phyloP scores from a whole-genome alignment of 2,888 invertebrate species.

The Clunio marinus region DNA sequence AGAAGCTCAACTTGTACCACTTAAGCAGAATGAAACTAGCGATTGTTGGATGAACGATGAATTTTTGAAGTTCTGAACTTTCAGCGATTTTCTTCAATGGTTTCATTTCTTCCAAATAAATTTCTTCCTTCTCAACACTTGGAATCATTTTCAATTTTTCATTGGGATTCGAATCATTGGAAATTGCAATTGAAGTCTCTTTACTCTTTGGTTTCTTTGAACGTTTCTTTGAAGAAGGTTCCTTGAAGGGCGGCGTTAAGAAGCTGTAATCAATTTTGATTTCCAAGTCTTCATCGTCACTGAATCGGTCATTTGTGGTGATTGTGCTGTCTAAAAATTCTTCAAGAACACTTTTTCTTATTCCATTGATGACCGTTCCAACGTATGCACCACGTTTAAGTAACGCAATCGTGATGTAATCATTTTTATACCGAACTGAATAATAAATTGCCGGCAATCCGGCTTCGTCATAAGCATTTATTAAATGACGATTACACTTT shows the following conservation, averaged over 20 bases:
- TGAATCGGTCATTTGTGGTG: constrained; percentile 60
- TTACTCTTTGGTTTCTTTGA: background rate
- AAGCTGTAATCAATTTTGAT: constrained; percentile 70
- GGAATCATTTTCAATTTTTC: constrained; percentile 7
- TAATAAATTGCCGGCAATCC: constrained; percentile 71
- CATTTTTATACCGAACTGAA: constrained; percentile 66
- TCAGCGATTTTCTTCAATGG: constrained; percentile 68
- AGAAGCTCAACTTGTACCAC: constrained; percentile 71
- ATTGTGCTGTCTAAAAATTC: constrained; percentile 71
- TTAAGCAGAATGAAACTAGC: constrained; percentile 76
- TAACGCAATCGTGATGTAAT: constrained; percentile 59
- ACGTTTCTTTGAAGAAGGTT: constrained; percentile 40
- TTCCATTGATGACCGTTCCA: constrained; percentile 67
- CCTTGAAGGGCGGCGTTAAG: constrained; percentile 59
- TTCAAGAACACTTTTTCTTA: constrained; percentile 65
- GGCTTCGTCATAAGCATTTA: constrained; percentile 59
- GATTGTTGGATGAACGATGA: constrained; percentile 73
- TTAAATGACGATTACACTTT: constrained; percentile 54
- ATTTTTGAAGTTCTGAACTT: constrained; percentile 61
- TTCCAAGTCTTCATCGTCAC: constrained; percentile 65
- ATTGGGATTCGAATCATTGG: background rate
- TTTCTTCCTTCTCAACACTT: background rate
- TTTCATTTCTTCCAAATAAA: constrained; percentile 62
- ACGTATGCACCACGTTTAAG: constrained; percentile 69
- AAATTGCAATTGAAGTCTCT: background rate